Base-by-base conservation (phyloP, 2,888 invertebrate genomes). In the Cosmia trapezina region DNA sequence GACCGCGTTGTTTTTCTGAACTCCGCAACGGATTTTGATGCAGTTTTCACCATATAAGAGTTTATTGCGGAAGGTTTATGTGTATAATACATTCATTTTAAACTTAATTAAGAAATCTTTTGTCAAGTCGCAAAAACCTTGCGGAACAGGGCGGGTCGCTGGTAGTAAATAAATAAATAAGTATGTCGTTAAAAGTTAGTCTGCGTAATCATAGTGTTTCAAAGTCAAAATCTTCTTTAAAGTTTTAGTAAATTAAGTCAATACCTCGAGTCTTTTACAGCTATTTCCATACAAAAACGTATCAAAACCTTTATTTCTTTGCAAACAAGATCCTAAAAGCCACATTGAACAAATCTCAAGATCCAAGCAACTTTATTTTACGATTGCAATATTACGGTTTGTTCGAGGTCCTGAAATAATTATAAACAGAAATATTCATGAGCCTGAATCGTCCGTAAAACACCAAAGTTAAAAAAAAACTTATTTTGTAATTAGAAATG, bases 401-500 rank as follows among this genome's bases (percentile, higher is more conserved):
- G 28, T 70, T 74, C 17, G 19, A 53, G 47, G 22, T n/a, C 41
- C 19, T 69, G 17, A 61, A 69, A 65, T 78, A 47, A 49, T 73
- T 74, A 78, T 56, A 64, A 78, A 74, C 53, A 62, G 28, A 53
- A 74, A 71, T 67, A 71, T 65, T 80, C 61, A 80, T 63, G 51
- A 80, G 17, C 59, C 11, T 11, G 12, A 78, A 76, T 57, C 51
- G 61, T n/a, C 54, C 17, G 22, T 70, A 43, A 70, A 70, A 60
- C 4, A 56, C 28, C 12, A 19, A 57, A 57, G 37, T 70, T 51
- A 67, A 67, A 28, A 68, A 53, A 65, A 70, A 78, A 19, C 43
- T 45, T 17, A 71, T 61, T 65, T 47, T 28, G 51, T 69, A 45
- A 68, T 69, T 59, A 65, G 11, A 70, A 76, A 73, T 71, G 47